These are phyloP conservation scores for Phaedon cochleariae DNA, from an alignment of 2,888 invertebrate species.

Conservation along the genomic window DNA sequence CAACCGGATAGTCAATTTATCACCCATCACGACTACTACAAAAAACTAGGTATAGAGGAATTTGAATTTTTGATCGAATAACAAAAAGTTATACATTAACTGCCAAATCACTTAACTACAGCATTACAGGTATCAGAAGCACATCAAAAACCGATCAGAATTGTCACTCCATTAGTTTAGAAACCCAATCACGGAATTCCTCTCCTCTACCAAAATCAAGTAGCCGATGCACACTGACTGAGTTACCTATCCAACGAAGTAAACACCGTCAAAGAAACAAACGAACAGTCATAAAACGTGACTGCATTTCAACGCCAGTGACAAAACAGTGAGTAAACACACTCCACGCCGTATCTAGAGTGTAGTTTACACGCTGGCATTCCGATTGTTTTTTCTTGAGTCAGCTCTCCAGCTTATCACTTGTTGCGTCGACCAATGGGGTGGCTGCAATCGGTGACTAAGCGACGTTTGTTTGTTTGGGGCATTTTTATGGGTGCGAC, in stretches of 20 bases:
- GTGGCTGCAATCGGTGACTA: slow-evolving; percentile 12
- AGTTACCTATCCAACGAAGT: too few relatives aligned
- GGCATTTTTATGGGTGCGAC: slow-evolving; percentile 5
- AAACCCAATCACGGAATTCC: background rate
- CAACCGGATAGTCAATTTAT: slow-evolving; percentile 48
- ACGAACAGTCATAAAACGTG: background rate
- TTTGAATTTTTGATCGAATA: background rate
- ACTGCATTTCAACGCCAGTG: too few relatives aligned
- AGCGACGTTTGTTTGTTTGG: slow-evolving; percentile 7
- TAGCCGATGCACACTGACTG: too few relatives aligned
- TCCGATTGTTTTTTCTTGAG: slow-evolving; percentile 16
- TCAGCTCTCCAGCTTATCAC: slow-evolving; percentile 14
- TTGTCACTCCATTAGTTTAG: background rate
- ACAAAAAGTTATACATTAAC: background rate
- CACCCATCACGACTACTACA: slow-evolving; percentile 44
- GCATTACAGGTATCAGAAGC: background rate
- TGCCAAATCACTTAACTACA: slow-evolving; percentile 9
- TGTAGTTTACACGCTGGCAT: background rate
- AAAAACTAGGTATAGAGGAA: background rate
- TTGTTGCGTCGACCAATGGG: background rate
- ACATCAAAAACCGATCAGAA: slow-evolving; percentile 24
- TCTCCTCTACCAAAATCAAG: too few relatives aligned
- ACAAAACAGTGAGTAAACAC: background rate
- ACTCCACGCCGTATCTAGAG: background rate
- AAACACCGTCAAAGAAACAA: too few relatives aligned